Evolutionary conservation across 2,797 vertebrate species (phyloP), one percentile per base, ranked within the genome.

Genomic region (Pelochelys cantorii): DNA sequence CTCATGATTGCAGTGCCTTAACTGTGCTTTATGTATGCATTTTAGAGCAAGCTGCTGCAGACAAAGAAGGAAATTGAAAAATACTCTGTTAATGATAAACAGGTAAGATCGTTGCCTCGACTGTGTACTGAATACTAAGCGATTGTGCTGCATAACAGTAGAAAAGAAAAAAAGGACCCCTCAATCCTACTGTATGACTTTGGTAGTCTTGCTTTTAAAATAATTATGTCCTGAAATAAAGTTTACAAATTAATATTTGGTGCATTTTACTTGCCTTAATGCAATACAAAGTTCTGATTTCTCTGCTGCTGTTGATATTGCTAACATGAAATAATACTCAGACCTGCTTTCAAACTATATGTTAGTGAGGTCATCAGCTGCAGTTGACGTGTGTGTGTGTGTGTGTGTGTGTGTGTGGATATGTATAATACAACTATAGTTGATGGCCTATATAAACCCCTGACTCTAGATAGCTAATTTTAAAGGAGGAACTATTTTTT

Each of bases 1-100:
- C 15, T 18, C 31, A 37, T 71, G 68, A 22, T 37, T 71, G 34
- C 18, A 71, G 74, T 85, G 34, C 65, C 57, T 54, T 7, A 90
- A 68, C 27, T 75, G 15, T 78, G 54, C 84, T 95, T 83, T 90
- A 25, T 93, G 1, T 98, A 95, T 98, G 95, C 11, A 2, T 97
- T 97, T 88, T 89, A 99, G 99, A 98, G 97, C 87, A 99, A 99
- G 97, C 97, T 99, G 95, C 97, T 99, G 93, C 99, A 99, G 96
- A 99, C 99, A 1, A 99, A 99, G 98, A 99, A 99, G 95, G 99
- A 99, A 96, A 99, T 99, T 95, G 99, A 99, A 93, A 99, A 99
- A 91, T 98, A 98, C 96, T 99, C 99, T 31, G 98, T 99, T 96
- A 99, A 99, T 95, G 99, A 99, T 96, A 99, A 99, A 92, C 99